These are phyloP conservation scores for Dromas ardeola DNA, from an alignment of 2,113 vertebrate genomes.

Conservation along the genomic window DNA sequence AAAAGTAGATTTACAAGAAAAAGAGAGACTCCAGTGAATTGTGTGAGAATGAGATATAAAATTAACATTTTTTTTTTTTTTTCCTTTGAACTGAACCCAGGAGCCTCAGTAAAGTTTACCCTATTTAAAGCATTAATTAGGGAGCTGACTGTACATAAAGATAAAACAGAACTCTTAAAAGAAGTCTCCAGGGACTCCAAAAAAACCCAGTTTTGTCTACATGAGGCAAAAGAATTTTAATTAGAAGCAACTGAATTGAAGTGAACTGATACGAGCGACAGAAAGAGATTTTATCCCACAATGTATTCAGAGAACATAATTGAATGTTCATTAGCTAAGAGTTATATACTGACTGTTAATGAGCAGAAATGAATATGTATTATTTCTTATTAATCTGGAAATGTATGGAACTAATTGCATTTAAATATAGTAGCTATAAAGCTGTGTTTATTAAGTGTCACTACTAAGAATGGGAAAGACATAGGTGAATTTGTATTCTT, in stretches of 20 bases:
- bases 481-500: constrained; percentile 47
- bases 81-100: constrained; percentile 63
- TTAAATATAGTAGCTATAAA: constrained; percentile 59
- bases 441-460: constrained; percentile 29
- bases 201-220: constrained; percentile 64
- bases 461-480: constrained; percentile 1
- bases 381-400: constrained; percentile 63
- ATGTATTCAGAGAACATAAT: constrained; percentile 55
- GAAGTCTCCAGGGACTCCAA: constrained; percentile 40
- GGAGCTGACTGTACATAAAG: constrained; percentile 68
- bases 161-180: constrained; percentile 67
- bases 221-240: constrained; percentile 67
- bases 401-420: constrained; percentile 59
- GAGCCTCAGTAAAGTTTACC: constrained; percentile 62
- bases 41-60: constrained; percentile 41
- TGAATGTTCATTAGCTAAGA: constrained; percentile 67
- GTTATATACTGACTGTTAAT: constrained; percentile 68
- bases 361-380: constrained; percentile 71
- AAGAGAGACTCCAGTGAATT: constrained; percentile 42
- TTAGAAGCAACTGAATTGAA: constrained; percentile 63
- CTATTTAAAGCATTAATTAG: constrained; percentile 68
- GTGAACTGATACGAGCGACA: constrained; percentile 51
- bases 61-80: constrained; percentile 14
- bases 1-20: constrained; percentile 54
- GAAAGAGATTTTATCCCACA: constrained; percentile 57